These are phyloP conservation scores for Ictalurus punctatus DNA, from an alignment of 2,113 vertebrate species.

Conservation along the genomic window DNA sequence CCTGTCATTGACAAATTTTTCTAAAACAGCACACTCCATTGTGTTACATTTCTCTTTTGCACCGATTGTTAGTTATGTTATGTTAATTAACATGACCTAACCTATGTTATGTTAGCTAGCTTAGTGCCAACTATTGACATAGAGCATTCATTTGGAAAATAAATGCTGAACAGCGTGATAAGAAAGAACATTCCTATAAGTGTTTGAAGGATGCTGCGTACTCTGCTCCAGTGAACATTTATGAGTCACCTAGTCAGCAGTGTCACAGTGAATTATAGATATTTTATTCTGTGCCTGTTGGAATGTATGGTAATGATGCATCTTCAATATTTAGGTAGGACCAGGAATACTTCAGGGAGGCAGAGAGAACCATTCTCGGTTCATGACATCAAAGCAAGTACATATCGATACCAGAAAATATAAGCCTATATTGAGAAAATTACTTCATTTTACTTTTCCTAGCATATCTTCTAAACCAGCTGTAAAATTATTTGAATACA, in stretches of 20 bases:
- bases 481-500: neutral
- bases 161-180: neutral
- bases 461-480: neutral
- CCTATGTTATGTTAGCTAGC: neutral
- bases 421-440: neutral
- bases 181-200: neutral
- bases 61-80: neutral
- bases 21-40: neutral
- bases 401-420: neutral
- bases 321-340: neutral
- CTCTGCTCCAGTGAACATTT: neutral
- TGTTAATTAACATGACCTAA: neutral
- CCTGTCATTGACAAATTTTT: conserved; percentile 3
- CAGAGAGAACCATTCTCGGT: neutral
- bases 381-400: neutral
- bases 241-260: neutral
- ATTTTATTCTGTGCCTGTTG: neutral
- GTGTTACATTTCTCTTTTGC: neutral
- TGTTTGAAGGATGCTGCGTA: neutral
- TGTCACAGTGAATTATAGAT: neutral
- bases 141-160: neutral
- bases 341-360: neutral
- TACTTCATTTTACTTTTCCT: neutral
- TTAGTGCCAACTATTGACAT: neutral
- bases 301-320: neutral